Base-by-base conservation (phyloP, 2,888 invertebrate species). In the Acrobasis repandana region DNA sequence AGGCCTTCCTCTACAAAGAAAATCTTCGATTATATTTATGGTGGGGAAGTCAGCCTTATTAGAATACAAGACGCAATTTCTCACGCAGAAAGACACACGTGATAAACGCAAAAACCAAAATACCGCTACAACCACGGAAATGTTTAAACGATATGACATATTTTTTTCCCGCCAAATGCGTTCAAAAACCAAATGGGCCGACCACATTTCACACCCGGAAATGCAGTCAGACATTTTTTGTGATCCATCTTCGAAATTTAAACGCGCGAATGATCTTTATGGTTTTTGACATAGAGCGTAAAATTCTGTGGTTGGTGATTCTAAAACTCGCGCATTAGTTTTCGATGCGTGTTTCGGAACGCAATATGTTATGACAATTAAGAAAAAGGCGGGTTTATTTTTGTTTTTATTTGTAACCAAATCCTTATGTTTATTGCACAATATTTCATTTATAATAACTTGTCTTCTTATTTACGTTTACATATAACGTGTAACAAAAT, bases 201-300 rank as follows among this genome's bases (percentile, higher is more conserved):
- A 77, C 81, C 87, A 86, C 85, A 89, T 88, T 89, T 90, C 83
- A 89, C 87, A 86, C 86, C 87, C 86, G 90, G 86, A 88, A 90
- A 89, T 75, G 80, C 77, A 78, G 82, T 78, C 65, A 75, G 79
- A 77, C 73, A 43, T 85, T 86, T 79, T 88, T 88, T 85, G 79
- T 75, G 71, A 67, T 66, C 63, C 70, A 72, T 73, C 49, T 56
- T 62, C 34, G 34, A 34, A 49, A 61, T 63, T 62, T 58, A 56
- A 61, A 58, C 62, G 16, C 16, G 46, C 46, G n/a, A 47, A 28
- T 49, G 18, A 18, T 36, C 36, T 58, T 14, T 49, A 49, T 58
- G 33, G 9, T 33, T 49, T 48, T 15, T 20, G 36, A 38, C 2
- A 58, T 58, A 50, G 47, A 57, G 56, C 14, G 20, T 56, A 43